Evolutionary conservation across 2,888 invertebrate species (phyloP).

Genomic region (Salticus scenicus): DNA sequence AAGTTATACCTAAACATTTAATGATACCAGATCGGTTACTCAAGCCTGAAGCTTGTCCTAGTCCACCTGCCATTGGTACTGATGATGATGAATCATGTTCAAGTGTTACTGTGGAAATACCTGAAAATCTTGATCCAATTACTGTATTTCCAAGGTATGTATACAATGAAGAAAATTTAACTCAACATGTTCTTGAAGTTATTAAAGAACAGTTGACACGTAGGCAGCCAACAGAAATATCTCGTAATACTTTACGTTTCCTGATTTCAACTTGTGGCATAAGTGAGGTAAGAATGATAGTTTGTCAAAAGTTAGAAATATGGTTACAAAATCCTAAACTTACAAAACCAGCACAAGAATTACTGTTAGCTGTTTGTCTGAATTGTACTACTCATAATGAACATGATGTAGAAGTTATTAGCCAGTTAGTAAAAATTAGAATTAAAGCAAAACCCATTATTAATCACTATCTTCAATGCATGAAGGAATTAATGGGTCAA

Average conservation of each 20-base stretch:
- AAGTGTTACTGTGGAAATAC: slow-evolving; percentile 58
- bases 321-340: slow-evolving; percentile 98
- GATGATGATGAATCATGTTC: slow-evolving; percentile 73
- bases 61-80: slow-evolving; percentile 68
- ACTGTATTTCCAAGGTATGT: slow-evolving; percentile 78
- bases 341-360: slow-evolving; percentile 92
- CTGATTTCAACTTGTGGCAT: slow-evolving; percentile 90
- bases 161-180: slow-evolving; percentile 82
- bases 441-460: slow-evolving; percentile 95
- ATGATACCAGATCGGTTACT: slow-evolving; percentile 77
- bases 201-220: slow-evolving; percentile 91
- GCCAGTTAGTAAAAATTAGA: slow-evolving; percentile 90
- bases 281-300: slow-evolving; percentile 87
- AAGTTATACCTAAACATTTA: slow-evolving; percentile 83
- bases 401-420: slow-evolving; percentile 86
- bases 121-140: slow-evolving; percentile 67
- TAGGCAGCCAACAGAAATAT: slow-evolving; percentile 87
- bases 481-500: slow-evolving; percentile 89
- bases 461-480: slow-evolving; percentile 89
- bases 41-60: slow-evolving; percentile 71
- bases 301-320: slow-evolving; percentile 88
- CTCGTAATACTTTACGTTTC: slow-evolving; percentile 90
- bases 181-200: slow-evolving; percentile 88
- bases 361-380: slow-evolving; percentile 91
- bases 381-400: slow-evolving; percentile 86